A percentile compares a stretch with the other conserved stretches of the same genome.
Conservation (phyloP, 2,113 vertebrate genomes). For the Riparia riparia region DNA sequence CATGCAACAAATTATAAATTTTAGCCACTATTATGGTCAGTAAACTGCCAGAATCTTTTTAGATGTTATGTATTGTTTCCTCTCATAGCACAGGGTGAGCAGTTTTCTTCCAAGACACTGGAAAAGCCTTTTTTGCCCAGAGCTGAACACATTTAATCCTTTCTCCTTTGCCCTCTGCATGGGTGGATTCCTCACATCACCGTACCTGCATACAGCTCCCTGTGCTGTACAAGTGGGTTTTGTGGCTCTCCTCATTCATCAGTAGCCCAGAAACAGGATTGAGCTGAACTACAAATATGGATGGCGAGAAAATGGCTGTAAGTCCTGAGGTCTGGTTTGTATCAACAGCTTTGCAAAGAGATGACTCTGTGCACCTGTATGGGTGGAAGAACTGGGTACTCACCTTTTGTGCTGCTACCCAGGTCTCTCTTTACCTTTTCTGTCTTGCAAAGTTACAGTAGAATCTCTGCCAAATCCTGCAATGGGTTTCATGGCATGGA, state of each 20-base stretch:
- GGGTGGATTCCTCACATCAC: not conserved
- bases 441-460: not conserved
- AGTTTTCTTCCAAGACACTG: not conserved
- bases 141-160: not conserved
- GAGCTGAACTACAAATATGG: not conserved
- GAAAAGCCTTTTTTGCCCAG: not conserved
- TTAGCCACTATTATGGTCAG: not conserved
- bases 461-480: not conserved
- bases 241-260: not conserved
- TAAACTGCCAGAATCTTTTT: not conserved
- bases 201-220: not conserved
- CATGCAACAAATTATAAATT: slow-evolving; percentile 15
- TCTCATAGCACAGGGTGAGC: not conserved
- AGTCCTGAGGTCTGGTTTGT: not conserved
- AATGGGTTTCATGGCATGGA: not conserved
- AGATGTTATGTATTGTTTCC: not conserved
- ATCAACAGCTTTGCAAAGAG: not conserved
- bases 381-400: not conserved
- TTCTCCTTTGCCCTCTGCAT: not conserved
- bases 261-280: not conserved
- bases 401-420: not conserved
- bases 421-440: not conserved
- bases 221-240: rapidly evolving
- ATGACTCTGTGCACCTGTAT: rapidly evolving
- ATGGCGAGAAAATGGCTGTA: not conserved